Conservation (phyloP, 2,113 vertebrate genomes). For the Synodontis membranacea region DNA sequence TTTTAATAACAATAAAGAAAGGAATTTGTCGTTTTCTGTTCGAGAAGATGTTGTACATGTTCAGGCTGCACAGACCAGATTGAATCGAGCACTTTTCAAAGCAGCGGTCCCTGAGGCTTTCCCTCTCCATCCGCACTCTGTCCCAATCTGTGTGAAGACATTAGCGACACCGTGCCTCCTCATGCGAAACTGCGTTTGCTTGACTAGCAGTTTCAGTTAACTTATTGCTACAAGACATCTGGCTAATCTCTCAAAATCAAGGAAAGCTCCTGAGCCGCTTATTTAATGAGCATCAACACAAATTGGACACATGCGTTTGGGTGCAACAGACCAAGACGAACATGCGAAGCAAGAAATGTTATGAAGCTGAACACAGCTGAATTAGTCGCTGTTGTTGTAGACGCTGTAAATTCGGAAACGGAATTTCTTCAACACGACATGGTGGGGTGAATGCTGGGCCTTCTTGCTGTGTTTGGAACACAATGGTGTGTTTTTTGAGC, state of each 20-base stretch:
- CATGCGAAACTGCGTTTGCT: constrained; percentile 19
- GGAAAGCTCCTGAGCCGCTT: constrained; percentile 31
- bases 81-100: neutral
- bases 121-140: neutral
- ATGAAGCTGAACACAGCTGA: neutral
- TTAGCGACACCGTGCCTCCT: constrained; percentile 17
- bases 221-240: constrained; percentile 30
- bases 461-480: neutral
- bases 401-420: neutral
- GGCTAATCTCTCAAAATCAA: constrained; percentile 36
- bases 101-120: neutral
- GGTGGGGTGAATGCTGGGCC: neutral
- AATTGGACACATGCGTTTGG: constrained; percentile 22
- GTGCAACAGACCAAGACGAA: constrained; percentile 6
- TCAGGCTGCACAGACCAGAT: neutral
- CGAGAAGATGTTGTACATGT: neutral
- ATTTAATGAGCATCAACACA: constrained; percentile 38
- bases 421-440: neutral
- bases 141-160: constrained; percentile 12
- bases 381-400: neutral
- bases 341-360: neutral
- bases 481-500: neutral
- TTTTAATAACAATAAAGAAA: neutral
- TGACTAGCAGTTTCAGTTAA: constrained; percentile 31
- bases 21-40: neutral